phyloP scores from a whole-genome alignment of 2,888 invertebrate species.

The Amphimallon solstitiale region DNA sequence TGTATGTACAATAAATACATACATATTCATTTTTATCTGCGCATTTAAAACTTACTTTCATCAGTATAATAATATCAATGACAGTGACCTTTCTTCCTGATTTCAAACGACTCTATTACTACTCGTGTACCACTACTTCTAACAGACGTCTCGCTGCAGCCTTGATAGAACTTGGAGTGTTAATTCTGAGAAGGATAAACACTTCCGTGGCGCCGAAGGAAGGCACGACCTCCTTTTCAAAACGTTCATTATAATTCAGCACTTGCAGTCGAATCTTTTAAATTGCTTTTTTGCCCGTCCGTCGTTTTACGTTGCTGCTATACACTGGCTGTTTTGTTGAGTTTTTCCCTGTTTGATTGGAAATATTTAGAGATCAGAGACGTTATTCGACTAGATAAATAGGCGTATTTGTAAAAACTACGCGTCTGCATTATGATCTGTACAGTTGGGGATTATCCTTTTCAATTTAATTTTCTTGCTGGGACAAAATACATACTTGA shows the following conservation, averaged over 20 bases:
- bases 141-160: conserved; percentile 17
- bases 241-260: conserved; percentile 45
- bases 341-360: conserved; percentile 6
- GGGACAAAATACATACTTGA: no score
- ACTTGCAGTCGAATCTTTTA: conserved; percentile 17
- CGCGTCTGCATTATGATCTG: no score
- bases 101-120: conserved; percentile 16
- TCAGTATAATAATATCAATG: conserved; percentile 45
- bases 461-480: no score
- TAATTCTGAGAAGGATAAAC: conserved; percentile 45
- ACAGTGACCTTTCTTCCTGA: conserved; percentile 52
- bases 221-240: conserved; percentile 46
- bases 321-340: no score
- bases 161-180: conserved; percentile 39
- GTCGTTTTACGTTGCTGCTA: neutral
- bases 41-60: conserved; percentile 37
- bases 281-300: conserved; percentile 6
- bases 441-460: no score
- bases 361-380: conserved; percentile 2
- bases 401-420: no score
- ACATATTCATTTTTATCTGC: neutral
- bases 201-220: conserved; percentile 47
- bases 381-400: neutral
- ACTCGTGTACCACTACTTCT: neutral
- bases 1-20: neutral